Percentiles rank a stretch among this genome's conserved stretches.
Evolutionary conservation across 1,140 invertebrate genomes (phyloP).

Genomic region (Megalopta genalis): DNA sequence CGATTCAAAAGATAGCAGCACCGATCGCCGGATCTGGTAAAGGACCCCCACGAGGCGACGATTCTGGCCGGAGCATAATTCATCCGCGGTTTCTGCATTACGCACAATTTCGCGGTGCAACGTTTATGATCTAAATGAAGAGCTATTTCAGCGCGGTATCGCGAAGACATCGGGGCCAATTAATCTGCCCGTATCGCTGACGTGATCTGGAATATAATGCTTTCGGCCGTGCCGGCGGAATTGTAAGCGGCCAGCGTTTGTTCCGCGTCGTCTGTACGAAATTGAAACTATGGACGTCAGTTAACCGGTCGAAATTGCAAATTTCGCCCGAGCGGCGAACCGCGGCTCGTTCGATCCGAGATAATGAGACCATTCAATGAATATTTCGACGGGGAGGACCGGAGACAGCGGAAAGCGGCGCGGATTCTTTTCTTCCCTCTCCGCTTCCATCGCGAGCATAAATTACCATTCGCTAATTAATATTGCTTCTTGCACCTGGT

Average conservation of each 20-base stretch:
- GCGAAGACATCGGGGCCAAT: conserved; percentile 17
- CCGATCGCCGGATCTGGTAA: no score
- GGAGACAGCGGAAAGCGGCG: background rate
- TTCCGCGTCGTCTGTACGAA: background rate
- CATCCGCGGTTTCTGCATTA: conserved; percentile 7
- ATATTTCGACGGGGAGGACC: background rate
- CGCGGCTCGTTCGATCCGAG: no score
- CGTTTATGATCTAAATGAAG: conserved; percentile 12
- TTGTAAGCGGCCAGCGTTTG: background rate
- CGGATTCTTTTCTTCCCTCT: background rate
- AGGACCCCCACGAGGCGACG: background rate
- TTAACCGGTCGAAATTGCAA: conserved; percentile 2
- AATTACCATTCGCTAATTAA: background rate
- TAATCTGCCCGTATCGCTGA: conserved; percentile 21
- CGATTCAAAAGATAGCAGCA: no score
- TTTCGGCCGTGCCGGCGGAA: background rate
- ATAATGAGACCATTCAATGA: background rate
- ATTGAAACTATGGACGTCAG: conserved; percentile 4
- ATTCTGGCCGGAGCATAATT: conserved; percentile 4
- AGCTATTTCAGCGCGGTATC: conserved; percentile 16
- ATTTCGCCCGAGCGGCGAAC: background rate
- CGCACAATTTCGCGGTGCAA: conserved; percentile 14
- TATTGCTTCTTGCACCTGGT: background rate
- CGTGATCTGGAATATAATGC: conserved; percentile 4
- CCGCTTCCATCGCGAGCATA: background rate